These are phyloP conservation scores for Phyllotreta cruciferae DNA, from an alignment of 2,888 invertebrate genomes.

Conservation along the genomic window DNA sequence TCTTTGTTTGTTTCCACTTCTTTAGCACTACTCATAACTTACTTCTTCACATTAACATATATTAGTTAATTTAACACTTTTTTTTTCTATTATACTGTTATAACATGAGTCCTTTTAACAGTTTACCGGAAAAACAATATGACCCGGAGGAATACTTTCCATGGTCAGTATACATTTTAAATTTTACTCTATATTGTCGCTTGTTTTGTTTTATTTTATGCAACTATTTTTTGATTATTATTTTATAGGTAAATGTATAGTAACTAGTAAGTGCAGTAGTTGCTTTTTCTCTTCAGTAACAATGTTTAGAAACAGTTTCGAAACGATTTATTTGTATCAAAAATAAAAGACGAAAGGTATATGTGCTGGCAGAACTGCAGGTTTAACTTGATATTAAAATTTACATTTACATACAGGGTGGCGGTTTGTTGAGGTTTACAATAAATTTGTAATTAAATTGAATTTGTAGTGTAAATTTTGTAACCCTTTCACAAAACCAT, in stretches of 20 bases:
- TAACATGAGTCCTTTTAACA: constrained; percentile 58
- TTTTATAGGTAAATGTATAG: neutral
- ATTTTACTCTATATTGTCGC: constrained; percentile 27
- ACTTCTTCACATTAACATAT: constrained; percentile 14
- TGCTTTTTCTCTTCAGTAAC: too few species aligned
- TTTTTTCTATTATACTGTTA: constrained; percentile 24
- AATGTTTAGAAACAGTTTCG: too few species aligned
- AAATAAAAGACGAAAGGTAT: constrained; percentile 11
- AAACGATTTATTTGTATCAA: neutral
- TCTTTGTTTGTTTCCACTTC: constrained; percentile 8
- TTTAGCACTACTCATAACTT: constrained; percentile 6
- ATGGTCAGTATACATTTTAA: constrained; percentile 73
- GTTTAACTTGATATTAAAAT: constrained; percentile 39
- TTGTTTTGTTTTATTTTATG: neutral
- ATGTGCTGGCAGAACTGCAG: constrained; percentile 53
- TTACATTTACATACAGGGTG: constrained; percentile 34
- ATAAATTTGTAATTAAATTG: too few species aligned
- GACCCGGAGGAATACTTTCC: constrained; percentile 80
- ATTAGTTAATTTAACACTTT: constrained; percentile 20
- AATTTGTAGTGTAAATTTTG: neutral
- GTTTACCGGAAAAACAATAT: constrained; percentile 80
- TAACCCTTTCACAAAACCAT: constrained; percentile 6
- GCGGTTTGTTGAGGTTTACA: neutral
- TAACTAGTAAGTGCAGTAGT: neutral
- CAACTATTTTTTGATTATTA: neutral